Evolutionary conservation across 2,113 vertebrate species (phyloP).

Genomic region (Hypanus sabinus): DNA sequence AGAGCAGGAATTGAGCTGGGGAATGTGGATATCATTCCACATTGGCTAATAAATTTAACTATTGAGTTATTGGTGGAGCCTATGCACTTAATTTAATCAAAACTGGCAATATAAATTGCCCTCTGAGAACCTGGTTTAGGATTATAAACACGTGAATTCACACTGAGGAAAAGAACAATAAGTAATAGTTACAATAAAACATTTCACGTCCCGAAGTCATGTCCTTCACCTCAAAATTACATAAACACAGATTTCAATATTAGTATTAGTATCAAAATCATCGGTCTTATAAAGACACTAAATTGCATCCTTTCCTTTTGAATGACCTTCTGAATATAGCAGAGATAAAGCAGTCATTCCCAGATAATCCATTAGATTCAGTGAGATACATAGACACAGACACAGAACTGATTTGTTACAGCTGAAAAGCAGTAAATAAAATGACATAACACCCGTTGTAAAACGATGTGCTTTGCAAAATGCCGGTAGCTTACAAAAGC

Average conservation of each 20-base stretch:
- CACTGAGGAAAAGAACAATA: neutral
- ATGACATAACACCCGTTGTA: constrained; percentile 10
- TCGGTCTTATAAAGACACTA: neutral
- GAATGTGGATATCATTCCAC: neutral
- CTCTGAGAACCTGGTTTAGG: neutral
- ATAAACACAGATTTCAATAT: constrained; percentile 28
- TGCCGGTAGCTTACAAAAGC: constrained; percentile 2
- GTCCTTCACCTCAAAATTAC: neutral
- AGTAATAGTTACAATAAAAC: constrained; percentile 18
- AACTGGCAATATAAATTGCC: constrained; percentile 6
- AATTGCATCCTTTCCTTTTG: neutral
- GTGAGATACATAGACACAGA: constrained; percentile 9
- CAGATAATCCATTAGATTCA: constrained; percentile 36
- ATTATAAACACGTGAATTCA: neutral
- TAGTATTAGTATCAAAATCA: neutral
- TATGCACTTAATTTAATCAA: constrained; percentile 8
- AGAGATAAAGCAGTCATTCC: neutral
- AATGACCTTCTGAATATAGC: constrained; percentile 20
- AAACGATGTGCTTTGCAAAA: constrained; percentile 21
- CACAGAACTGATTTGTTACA: constrained; percentile 35
- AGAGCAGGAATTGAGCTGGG: neutral
- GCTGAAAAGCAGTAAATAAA: neutral
- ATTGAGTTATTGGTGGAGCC: neutral
- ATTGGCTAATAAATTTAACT: neutral
- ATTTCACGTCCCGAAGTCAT: neutral